Evolutionary conservation across 2,888 invertebrate species (phyloP), one percentile per base, ranked within the genome.

Genomic region (Rhamnusium bicolor): DNA sequence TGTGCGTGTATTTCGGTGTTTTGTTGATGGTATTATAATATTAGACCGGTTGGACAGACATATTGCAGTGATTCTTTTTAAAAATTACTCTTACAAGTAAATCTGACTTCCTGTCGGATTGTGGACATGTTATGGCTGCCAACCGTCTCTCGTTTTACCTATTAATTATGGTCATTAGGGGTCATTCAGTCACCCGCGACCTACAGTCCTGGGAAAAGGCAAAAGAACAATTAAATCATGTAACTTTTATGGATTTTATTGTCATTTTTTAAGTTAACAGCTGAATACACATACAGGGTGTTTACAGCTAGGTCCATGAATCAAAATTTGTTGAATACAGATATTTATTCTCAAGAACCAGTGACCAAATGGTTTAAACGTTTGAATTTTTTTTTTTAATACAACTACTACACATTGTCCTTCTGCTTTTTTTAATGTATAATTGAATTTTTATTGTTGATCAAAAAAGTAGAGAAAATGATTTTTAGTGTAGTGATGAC

Each of bases 111-210:
- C 79, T 75, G 77, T 54, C 73, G 56, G 63, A 73, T 74, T 72
- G 73, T 72, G 68, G 72, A 65, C 67, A 72, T 73, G 74, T 73
- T 70, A 73, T 73, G 66, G 77, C 72, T 68, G 73, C 72, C 79
- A 78, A 74, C 78, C 75, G 72, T 72, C 68, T 73, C 54, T 63
- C 66, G 73, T 75, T 79, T 77, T 72, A 73, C 70, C 74, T 77
- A 80, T 81, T 81, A 81, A 81, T 81, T 78, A 81, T 75, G 78
- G 78, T 80, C 69, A 73, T 81, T 80, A 77, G 60, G 74, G 81
- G 79, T 81, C 81, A 77, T 19, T 70, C 78, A 77, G 78, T 79
- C 79, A 80, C 74, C 79, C 79, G 78, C 73, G 74, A 72, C 75
- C 71, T 60, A 56, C 60, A 62, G 60, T 69, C 63, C 67, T 80